These are phyloP conservation scores for Smutsia temminckii DNA, from an alignment of 2,797 vertebrate genomes.

Conservation along the genomic window DNA sequence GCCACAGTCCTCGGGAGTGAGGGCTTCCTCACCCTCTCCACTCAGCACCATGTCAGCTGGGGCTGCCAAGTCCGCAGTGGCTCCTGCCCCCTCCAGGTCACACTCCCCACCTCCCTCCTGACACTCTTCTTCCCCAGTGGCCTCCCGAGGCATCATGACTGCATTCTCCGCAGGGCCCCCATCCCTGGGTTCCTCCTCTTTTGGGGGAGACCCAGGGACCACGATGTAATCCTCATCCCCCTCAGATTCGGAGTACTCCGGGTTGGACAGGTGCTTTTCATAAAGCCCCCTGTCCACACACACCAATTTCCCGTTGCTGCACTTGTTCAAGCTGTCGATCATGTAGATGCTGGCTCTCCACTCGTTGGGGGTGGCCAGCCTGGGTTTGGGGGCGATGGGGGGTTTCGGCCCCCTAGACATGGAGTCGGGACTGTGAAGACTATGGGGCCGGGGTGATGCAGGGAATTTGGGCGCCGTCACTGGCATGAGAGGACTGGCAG, in stretches of 20 bases:
- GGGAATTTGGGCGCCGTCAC: conserved; percentile 83
- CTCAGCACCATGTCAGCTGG: conserved; percentile 42
- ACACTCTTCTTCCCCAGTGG: conserved; percentile 46
- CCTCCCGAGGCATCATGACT: conserved; percentile 19
- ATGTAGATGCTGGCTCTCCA: conserved; percentile 80
- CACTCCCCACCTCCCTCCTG: conserved; percentile 65
- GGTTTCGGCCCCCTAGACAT: conserved; percentile 92
- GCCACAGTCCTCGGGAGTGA: conserved; percentile 49
- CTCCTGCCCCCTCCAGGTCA: conserved; percentile 82
- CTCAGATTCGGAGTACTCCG: conserved; percentile 78
- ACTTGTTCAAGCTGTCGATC: conserved; percentile 85
- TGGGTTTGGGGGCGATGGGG: conserved; percentile 93
- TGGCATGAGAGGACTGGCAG: conserved; percentile 85
- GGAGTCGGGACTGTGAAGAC: conserved; percentile 81
- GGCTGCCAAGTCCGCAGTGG: conserved; percentile 80
- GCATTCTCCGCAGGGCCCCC: conserved; percentile 54
- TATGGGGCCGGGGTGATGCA: conserved; percentile 85
- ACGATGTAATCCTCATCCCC: conserved; percentile 78
- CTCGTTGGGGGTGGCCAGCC: conserved; percentile 85
- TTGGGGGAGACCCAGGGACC: conserved; percentile 67
- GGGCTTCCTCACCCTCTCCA: conserved; percentile 55
- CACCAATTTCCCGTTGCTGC: conserved; percentile 88
- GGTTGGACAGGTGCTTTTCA: conserved; percentile 77
- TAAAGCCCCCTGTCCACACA: conserved; percentile 84
- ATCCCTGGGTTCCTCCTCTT: conserved; percentile 58